Percentiles rank a stretch among this genome's conserved stretches.
phyloP scores from a whole-genome alignment of 2,113 vertebrate species.

The Pyrgilauda ruficollis region DNA sequence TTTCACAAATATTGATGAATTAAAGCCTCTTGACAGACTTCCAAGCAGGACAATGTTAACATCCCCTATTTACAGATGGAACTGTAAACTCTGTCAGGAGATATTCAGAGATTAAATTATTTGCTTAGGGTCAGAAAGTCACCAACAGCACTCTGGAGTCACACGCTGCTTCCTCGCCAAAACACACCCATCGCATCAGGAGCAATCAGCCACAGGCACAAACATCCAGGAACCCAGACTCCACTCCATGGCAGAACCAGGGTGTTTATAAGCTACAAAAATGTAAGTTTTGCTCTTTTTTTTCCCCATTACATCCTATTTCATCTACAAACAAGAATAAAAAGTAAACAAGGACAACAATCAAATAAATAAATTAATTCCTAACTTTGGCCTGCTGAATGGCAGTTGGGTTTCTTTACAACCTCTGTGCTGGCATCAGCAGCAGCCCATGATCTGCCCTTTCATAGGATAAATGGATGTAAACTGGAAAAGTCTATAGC shows the following conservation, averaged over 20 bases:
- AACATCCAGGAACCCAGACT: neutral
- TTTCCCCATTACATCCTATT: neutral
- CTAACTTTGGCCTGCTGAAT: neutral
- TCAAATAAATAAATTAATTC: neutral
- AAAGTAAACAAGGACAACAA: neutral
- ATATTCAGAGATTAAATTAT: conserved; percentile 43
- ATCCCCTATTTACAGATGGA: conserved; percentile 33
- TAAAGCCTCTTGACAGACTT: conserved; percentile 39
- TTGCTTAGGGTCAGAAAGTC: conserved; percentile 48
- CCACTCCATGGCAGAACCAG: neutral
- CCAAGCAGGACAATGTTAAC: conserved; percentile 36
- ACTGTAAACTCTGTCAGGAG: conserved; percentile 49
- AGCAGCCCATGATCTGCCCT: neutral
- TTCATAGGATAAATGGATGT: neutral
- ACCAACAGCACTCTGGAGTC: neutral
- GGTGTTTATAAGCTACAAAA: neutral
- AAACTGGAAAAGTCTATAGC: conserved; percentile 14
- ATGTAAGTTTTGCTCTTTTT: neutral
- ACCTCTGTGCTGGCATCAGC: neutral
- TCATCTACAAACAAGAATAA: neutral
- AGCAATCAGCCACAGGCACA: neutral
- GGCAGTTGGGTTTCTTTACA: neutral
- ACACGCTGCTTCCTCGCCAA: neutral
- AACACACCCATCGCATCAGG: neutral
- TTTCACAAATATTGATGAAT: conserved; percentile 53